Conservation (phyloP, 2,113 vertebrate species). For the Lagopus leucura region DNA sequence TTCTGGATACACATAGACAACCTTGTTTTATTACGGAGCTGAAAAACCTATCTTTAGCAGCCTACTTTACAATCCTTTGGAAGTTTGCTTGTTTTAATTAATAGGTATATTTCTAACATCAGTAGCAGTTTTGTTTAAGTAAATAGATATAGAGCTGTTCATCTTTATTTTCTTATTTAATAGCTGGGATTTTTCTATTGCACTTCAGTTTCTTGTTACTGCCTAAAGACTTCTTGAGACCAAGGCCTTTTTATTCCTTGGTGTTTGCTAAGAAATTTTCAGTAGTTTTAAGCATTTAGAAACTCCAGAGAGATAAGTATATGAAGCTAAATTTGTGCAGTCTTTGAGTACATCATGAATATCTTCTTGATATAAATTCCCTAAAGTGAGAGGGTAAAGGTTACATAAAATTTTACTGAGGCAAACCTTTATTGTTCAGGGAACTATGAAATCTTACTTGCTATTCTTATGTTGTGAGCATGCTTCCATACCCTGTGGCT, state of each 20-base stretch:
- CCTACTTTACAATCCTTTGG: not conserved
- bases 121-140: not conserved
- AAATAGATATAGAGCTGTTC: not conserved
- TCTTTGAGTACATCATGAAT: not conserved
- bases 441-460: conserved; percentile 18
- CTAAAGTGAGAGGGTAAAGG: not conserved
- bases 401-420: conserved; percentile 27
- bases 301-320: not conserved
- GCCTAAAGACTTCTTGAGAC: not conserved
- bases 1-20: not conserved
- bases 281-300: not conserved
- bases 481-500: conserved; percentile 3
- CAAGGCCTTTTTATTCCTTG: not conserved
- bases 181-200: not conserved
- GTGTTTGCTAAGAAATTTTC: not conserved
- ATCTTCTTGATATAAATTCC: conserved; percentile 6
- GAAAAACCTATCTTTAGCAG: not conserved
- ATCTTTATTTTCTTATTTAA: not conserved
- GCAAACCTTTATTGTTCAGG: not conserved
- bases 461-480: not conserved
- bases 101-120: not conserved
- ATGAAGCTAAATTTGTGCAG: not conserved
- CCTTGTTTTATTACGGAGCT: not conserved
- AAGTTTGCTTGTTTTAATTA: not conserved
- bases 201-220: not conserved